These are phyloP conservation scores for Glyphotaelius pellucidus DNA, from an alignment of 2,888 invertebrate genomes.

Conservation along the genomic window DNA sequence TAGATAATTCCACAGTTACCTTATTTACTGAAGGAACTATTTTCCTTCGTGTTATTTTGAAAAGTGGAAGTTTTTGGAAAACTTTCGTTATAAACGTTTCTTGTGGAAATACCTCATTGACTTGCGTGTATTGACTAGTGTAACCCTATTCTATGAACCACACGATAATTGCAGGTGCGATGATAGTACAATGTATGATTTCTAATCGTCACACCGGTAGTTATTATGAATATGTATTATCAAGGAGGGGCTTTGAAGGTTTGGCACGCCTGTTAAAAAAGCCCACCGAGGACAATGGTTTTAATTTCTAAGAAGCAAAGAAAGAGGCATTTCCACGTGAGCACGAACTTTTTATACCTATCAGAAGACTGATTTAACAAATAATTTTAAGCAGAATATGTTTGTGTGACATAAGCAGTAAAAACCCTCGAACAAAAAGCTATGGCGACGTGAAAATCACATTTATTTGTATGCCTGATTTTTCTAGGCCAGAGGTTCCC, in stretches of 20 bases:
- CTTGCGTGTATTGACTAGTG: neutral
- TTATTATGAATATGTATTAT: neutral
- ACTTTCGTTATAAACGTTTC: neutral
- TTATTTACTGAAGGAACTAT: too few relatives aligned
- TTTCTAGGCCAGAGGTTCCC: too few relatives aligned
- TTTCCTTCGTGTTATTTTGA: neutral
- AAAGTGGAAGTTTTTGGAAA: neutral
- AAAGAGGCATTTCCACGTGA: neutral
- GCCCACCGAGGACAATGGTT: neutral
- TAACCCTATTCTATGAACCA: neutral
- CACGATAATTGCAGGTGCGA: neutral
- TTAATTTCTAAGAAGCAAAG: neutral
- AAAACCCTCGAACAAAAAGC: too few relatives aligned
- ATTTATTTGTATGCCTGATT: too few relatives aligned
- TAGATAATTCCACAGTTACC: neutral
- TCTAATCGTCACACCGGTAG: neutral
- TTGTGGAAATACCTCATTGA: neutral
- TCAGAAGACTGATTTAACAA: too few relatives aligned
- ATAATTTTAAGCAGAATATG: neutral
- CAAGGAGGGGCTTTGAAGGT: neutral
- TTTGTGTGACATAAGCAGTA: too few relatives aligned
- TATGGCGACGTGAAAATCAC: too few relatives aligned
- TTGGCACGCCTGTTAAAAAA: neutral
- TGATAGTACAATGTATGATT: neutral
- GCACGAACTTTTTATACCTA: too few relatives aligned